Conservation (phyloP, 1,140 invertebrate species). For the Venturia canescens region DNA sequence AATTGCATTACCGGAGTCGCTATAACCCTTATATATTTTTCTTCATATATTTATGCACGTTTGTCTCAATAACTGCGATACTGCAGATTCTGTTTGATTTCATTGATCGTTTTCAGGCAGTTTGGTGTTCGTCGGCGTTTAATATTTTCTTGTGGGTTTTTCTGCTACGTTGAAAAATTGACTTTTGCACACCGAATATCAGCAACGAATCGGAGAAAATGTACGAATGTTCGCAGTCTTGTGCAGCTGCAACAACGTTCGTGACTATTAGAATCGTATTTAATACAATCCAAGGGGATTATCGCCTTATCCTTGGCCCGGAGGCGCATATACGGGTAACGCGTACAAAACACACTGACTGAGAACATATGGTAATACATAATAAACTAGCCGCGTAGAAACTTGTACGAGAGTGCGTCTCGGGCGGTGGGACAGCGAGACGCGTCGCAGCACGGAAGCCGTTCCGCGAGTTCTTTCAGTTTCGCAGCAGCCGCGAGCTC, state of each 20-base stretch:
- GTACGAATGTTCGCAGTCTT: too few species aligned
- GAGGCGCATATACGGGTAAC: conserved; percentile 1
- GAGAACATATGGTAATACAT: conserved; percentile 21
- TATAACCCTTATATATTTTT: too few species aligned
- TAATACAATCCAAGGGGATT: conserved; percentile 21
- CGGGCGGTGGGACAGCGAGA: not conserved
- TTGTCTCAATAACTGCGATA: too few species aligned
- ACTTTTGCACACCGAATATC: too few species aligned
- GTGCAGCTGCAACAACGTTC: not conserved
- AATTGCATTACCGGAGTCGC: too few species aligned
- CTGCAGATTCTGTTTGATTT: too few species aligned
- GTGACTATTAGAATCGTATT: not conserved
- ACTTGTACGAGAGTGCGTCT: not conserved
- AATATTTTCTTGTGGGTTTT: too few species aligned
- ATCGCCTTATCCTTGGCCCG: not conserved
- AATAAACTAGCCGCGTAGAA: conserved; percentile 13
- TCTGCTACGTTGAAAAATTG: too few species aligned
- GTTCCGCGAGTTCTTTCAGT: conserved; percentile 47
- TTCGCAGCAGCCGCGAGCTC: not conserved
- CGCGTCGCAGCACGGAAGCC: conserved; percentile 48
- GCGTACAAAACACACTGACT: not conserved
- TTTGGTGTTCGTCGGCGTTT: too few species aligned
- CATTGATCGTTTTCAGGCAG: too few species aligned
- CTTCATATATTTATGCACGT: too few species aligned
- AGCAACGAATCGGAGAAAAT: too few species aligned